Evolutionary conservation across 1,140 invertebrate species (phyloP).

Genomic region (Nylanderia fulva): DNA sequence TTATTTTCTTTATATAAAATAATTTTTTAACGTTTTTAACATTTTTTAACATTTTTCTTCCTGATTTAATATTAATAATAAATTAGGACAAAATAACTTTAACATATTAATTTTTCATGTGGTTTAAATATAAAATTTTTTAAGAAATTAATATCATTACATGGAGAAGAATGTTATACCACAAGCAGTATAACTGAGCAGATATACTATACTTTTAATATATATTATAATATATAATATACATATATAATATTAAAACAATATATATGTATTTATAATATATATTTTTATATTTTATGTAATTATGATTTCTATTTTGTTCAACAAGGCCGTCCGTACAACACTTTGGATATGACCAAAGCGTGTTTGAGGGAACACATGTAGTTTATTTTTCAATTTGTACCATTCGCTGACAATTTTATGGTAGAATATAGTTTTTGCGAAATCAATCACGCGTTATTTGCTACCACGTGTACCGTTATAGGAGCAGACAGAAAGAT

Average conservation of each 20-base stretch:
- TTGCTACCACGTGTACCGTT: slow-evolving; percentile 75
- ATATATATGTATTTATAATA: too few species aligned
- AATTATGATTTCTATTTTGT: neutral
- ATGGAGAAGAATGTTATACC: neutral
- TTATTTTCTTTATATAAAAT: neutral
- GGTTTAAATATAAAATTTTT: neutral
- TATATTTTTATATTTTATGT: neutral
- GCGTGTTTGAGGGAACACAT: slow-evolving; percentile 69
- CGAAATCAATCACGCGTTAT: slow-evolving; percentile 83
- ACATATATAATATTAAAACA: too few species aligned
- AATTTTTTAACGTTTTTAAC: neutral
- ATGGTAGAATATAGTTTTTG: slow-evolving; percentile 75
- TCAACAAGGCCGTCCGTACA: neutral
- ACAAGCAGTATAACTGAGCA: neutral
- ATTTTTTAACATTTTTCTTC: neutral
- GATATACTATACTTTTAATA: neutral
- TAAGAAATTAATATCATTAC: neutral
- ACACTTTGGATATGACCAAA: neutral
- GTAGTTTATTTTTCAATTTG: slow-evolving; percentile 84
- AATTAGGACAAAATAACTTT: neutral
- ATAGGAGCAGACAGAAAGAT: slow-evolving; percentile 71
- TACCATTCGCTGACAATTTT: slow-evolving; percentile 63
- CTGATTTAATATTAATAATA: neutral
- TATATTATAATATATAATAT: too few species aligned
- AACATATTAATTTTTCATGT: neutral